Evolutionary conservation across 2,113 vertebrate species (phyloP), one percentile per base, ranked within the genome.

Genomic region (Apaloderma vittatum): DNA sequence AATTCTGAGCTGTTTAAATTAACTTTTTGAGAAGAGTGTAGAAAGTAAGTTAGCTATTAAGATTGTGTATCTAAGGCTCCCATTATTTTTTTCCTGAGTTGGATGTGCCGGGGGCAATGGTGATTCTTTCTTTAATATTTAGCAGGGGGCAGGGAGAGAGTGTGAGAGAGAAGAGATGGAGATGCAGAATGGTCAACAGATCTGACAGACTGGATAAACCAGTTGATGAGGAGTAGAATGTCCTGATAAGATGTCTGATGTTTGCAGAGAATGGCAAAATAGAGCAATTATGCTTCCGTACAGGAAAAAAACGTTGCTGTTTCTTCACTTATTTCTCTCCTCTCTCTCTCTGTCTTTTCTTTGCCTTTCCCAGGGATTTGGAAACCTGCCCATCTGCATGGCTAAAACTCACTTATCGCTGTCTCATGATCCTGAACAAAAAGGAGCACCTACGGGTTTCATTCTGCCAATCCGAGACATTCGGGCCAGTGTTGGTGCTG

Each of bases 321-420:
- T 59, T 81, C 46, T 59, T 79, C 55, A 87, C 13, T 40, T 80
- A 49, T 19, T 72, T 87, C 34, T 70, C 27, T 66, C 23, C 22
- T 71, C 34, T 77, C 81, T 82, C 49, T 85, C 72, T 40, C 17
- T 93, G 40, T 65, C 4, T 52, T 90, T 86, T 86, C 48, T 14
- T 36, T 78, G 71, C 37, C 20, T 70, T 86, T 48, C 63, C 45
- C 87, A 99, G 99, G 99, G 99, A 40, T 99, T 99, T 94, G 98
- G 98, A 79, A 98, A 98, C 85, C 98, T 99, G 78, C 99, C 99
- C 29, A 98, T 99, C 95, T 99, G 99, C 97, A 99, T 99, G 99
- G 99, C 99, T 24, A 99, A 99, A 97, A 99, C 99, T 61, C 99
- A 99, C 90, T 95, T 99, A 86, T 99, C 99, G 0, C 98, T 99